Evolutionary conservation across 2,888 invertebrate genomes (phyloP).

Genomic region (Thecocarcelia acutangulata): DNA sequence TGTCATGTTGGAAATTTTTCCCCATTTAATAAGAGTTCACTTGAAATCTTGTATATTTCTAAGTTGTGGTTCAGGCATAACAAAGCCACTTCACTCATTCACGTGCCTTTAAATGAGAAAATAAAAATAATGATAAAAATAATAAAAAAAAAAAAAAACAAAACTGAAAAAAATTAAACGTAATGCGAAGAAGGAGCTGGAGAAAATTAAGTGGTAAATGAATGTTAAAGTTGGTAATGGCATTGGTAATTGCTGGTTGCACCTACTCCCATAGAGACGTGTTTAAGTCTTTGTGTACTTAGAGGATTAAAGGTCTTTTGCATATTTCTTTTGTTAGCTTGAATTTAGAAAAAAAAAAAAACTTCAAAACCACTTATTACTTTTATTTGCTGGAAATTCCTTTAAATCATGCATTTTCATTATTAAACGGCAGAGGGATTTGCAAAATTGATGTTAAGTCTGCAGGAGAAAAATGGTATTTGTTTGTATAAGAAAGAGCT

Average conservation of each 20-base stretch:
- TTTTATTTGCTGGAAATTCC: slow-evolving; percentile 28
- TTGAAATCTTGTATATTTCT: slow-evolving; percentile 38
- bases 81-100: slow-evolving; percentile 36
- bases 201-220: slow-evolving; percentile 67
- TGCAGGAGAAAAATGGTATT: neutral
- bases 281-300: slow-evolving; percentile 41
- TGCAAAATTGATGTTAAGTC: neutral
- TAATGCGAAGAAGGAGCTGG: slow-evolving; percentile 49
- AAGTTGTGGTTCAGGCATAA: slow-evolving; percentile 47
- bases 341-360: slow-evolving; percentile 38
- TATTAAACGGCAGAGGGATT: neutral
- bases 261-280: slow-evolving; percentile 49
- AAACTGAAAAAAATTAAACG: slow-evolving; percentile 31
- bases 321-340: slow-evolving; percentile 45
- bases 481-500: neutral
- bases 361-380: slow-evolving; percentile 44
- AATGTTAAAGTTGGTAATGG: slow-evolving; percentile 63
- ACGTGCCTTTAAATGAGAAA: slow-evolving; percentile 54
- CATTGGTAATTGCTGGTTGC: slow-evolving; percentile 65
- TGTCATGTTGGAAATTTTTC: slow-evolving; percentile 49
- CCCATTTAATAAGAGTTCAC: slow-evolving; percentile 48
- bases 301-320: slow-evolving; percentile 63
- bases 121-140: slow-evolving; percentile 22
- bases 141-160: slow-evolving; percentile 2
- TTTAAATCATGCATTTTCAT: slow-evolving; percentile 16